phyloP scores from a whole-genome alignment of 2,113 vertebrate genomes.

The Seriola quinqueradiata region DNA sequence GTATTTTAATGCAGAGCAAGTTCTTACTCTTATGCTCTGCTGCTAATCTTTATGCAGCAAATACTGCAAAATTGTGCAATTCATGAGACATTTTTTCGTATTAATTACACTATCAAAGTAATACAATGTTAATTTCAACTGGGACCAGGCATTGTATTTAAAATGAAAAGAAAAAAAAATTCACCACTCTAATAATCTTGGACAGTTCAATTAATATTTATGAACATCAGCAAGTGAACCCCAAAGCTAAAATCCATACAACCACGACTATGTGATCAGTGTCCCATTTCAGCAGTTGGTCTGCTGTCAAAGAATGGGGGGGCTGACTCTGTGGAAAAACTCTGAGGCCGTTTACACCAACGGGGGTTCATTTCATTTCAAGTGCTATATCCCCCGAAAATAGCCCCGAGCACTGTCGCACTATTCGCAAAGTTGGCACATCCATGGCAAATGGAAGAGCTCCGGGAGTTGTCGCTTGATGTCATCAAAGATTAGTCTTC shows the following conservation, averaged over 20 bases:
- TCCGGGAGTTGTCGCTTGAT: conserved; percentile 31
- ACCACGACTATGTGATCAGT: not conserved
- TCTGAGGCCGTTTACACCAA: conserved; percentile 8
- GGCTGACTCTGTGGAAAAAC: conserved; percentile 11
- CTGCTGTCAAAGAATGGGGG: not conserved
- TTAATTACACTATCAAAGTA: not conserved
- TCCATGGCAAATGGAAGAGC: conserved; percentile 9
- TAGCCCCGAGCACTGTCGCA: conserved; percentile 18
- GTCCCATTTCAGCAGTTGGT: conserved; percentile 2
- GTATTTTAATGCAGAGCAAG: not conserved
- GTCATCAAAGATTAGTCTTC: conserved; percentile 33
- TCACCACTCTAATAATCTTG: not conserved
- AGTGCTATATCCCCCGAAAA: conserved; percentile 28
- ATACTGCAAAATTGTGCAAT: not conserved
- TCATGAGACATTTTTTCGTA: not conserved
- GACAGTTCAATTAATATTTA: conserved; percentile 24
- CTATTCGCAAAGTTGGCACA: conserved; percentile 21
- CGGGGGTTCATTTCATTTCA: conserved; percentile 34
- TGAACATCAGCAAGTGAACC: conserved; percentile 14
- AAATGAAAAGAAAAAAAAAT: not conserved
- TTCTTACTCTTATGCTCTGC: not conserved
- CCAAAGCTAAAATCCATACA: conserved; percentile 20
- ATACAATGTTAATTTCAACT: not conserved
- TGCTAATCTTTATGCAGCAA: not conserved
- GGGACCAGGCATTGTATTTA: not conserved